Evolutionary conservation across 1,140 invertebrate species (phyloP), one percentile per base, ranked within the genome.

Genomic region (Leptinotarsa undecemlineata): DNA sequence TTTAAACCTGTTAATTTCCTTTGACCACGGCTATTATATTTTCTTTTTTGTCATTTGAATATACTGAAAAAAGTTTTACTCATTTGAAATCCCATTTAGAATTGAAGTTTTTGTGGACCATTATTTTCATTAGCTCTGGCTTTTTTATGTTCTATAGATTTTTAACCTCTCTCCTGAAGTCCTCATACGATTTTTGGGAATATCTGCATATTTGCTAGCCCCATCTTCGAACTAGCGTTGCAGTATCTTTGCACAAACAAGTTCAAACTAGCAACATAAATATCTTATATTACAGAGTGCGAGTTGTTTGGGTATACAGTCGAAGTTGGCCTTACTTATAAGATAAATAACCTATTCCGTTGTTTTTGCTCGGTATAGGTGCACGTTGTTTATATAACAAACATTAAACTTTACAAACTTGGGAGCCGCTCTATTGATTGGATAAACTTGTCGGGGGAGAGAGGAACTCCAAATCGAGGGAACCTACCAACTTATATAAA

Each of bases 301-400:
- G 68, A 77, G 73, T 71, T 77, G 73, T 72, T 77, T 77, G 66
- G 68, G 73, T 77, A 74, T 68, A 74, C 60, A 72, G 61, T 77
- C 62, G 76, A 78, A 79, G 75, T 79, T 81, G 78, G 78, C 77
- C 77, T 74, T 57, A 78, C 69, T 69, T 74, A 74, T 74, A 81
- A 81, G 80, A 81, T 81, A 81, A 81, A 81, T 81, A 81, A 78
- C 77, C 72, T 74, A 72, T 73, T 79, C 75, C 74, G 78, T 79
- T 81, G 79, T 77, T 79, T 76, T 81, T 79, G 78, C 78, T 77
- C 74, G 72, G 74, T 81, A 77, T 78, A 80, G 80, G 80, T 80
- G 80, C 77, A 80, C 78, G 81, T 83, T 83, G 82, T 83, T 83
- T 82, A 83, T 83, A 80, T 81, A 83, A 83, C 82, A 83, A 83